These are phyloP conservation scores for Amphiura filiformis DNA, from an alignment of 35 echinoderm and acorn worm genomes.

Conservation along the genomic window DNA sequence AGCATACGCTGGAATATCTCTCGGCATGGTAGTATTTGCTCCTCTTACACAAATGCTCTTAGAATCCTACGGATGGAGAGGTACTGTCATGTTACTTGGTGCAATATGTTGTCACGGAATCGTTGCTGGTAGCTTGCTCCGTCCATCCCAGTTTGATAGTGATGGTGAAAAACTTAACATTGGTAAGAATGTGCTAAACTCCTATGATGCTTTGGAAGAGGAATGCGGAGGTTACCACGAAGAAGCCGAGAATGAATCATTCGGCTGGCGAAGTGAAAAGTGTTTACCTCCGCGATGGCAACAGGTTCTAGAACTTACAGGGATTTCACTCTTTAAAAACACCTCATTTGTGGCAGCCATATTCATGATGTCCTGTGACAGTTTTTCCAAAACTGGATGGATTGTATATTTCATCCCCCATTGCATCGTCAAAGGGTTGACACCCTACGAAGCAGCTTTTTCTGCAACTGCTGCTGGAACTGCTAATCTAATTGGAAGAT, in stretches of 20 bases:
- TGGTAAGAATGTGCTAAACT: background rate
- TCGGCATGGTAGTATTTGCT: slow-evolving; percentile 14
- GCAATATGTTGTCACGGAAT: background rate
- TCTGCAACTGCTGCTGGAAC: background rate
- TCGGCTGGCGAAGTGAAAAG: no score
- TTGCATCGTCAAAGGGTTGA: background rate
- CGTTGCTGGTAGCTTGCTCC: background rate
- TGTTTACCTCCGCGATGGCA: background rate
- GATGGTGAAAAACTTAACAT: background rate
- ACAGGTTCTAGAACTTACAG: background rate
- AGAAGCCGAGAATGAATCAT: no score
- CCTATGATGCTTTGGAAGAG: background rate
- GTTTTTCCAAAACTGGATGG: slow-evolving; percentile 1
- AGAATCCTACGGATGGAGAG: slow-evolving; percentile 16
- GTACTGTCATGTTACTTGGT: background rate
- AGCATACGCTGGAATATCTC: slow-evolving; percentile 8
- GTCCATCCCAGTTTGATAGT: background rate
- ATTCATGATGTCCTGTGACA: background rate
- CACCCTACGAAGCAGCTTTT: background rate
- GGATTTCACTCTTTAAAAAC: background rate
- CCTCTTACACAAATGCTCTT: background rate
- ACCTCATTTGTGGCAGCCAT: background rate
- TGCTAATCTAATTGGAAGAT: background rate
- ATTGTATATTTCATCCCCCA: slow-evolving; percentile 13
- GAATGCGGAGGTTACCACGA: background rate